phyloP scores from a whole-genome alignment of 1,140 invertebrate genomes.

The Monochamus saltuarius region DNA sequence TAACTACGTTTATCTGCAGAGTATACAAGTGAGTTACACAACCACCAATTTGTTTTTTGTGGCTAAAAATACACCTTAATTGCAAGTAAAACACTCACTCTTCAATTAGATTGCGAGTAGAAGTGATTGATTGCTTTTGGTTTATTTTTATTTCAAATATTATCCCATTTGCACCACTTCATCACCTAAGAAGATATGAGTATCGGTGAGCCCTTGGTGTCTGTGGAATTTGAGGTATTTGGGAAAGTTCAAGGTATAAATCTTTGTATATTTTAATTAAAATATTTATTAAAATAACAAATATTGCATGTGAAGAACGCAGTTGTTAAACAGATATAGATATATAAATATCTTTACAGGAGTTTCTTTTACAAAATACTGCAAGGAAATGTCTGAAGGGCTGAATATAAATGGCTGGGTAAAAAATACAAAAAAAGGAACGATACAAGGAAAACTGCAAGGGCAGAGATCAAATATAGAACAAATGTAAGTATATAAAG shows the following conservation, averaged over 20 bases:
- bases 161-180: background rate
- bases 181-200: conserved; percentile 19
- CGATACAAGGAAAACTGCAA: conserved; percentile 84
- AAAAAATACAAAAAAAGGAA: conserved; percentile 83
- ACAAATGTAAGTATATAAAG: conserved; percentile 71
- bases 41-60: no score
- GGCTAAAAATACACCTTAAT: no score
- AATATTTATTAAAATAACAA: background rate
- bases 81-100: no score
- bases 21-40: no score
- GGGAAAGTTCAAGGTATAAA: conserved; percentile 89
- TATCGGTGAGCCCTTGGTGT: conserved; percentile 60
- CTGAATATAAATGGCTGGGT: conserved; percentile 84
- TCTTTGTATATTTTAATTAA: no score
- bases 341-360: conserved; percentile 56
- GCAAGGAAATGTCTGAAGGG: conserved; percentile 72
- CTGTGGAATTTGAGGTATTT: conserved; percentile 85
- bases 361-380: conserved; percentile 84
- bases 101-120: no score
- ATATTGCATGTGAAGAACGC: background rate
- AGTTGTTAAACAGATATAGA: background rate
- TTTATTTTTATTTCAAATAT: no score
- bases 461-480: conserved; percentile 75
- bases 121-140: no score
- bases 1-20: no score